Percentiles rank a stretch among this genome's conserved stretches.
Evolutionary conservation across 2,113 vertebrate species (phyloP).

Genomic region (Gorsachius goisagi): DNA sequence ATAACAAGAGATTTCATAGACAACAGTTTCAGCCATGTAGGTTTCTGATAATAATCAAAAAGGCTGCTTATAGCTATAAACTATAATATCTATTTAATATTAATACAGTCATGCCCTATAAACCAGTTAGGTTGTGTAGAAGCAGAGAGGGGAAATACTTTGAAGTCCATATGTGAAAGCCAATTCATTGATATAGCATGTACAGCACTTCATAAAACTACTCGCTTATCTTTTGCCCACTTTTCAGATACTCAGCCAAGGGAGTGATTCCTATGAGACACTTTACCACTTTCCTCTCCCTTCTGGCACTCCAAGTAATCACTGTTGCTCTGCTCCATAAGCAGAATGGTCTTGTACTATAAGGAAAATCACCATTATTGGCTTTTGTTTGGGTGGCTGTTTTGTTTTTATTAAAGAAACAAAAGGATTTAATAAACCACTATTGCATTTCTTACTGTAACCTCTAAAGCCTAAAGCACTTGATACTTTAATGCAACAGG

Average conservation of each 20-base stretch:
- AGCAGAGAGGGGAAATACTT: neutral
- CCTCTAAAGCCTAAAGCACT: conserved; percentile 49
- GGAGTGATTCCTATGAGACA: conserved; percentile 80
- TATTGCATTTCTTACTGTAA: conserved; percentile 25
- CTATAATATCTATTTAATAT: neutral
- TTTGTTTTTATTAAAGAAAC: conserved; percentile 51
- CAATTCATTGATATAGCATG: neutral
- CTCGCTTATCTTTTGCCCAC: conserved; percentile 49
- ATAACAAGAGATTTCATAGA: neutral
- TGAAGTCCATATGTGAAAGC: neutral
- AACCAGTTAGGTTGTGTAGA: neutral
- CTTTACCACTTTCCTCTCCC: conserved; percentile 70
- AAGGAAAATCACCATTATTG: conserved; percentile 28
- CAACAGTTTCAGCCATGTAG: neutral
- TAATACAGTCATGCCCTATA: neutral
- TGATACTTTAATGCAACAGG: neutral
- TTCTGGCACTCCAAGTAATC: conserved; percentile 81
- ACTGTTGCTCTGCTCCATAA: conserved; percentile 73
- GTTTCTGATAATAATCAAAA: neutral
- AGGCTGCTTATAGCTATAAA: neutral
- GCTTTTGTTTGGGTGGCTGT: neutral
- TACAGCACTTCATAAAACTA: neutral
- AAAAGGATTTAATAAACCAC: conserved; percentile 68
- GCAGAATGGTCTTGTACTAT: conserved; percentile 80
- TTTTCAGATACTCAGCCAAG: conserved; percentile 58